These are phyloP conservation scores for Seira ritae DNA, from an alignment of 2,888 invertebrate species.

Conservation along the genomic window DNA sequence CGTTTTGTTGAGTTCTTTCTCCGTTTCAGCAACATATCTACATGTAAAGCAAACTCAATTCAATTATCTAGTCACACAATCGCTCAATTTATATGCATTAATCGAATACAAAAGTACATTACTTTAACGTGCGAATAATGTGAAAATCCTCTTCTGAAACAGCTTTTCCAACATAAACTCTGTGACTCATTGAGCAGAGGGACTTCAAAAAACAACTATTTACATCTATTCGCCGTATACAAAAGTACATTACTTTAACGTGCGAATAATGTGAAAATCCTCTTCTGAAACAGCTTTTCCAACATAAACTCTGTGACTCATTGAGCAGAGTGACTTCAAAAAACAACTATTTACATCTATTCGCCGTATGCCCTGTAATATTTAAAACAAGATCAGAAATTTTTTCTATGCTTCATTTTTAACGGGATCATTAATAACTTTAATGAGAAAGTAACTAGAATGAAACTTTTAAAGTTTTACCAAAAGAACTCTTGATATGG, in stretches of 20 bases:
- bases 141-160: slow-evolving; percentile 28
- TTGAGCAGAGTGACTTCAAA: slow-evolving; percentile 50
- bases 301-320: slow-evolving; percentile 29
- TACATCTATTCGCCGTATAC: slow-evolving; percentile 49
- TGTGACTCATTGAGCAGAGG: slow-evolving; percentile 53
- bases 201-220: slow-evolving; percentile 57
- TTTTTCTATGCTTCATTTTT: too few species aligned
- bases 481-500: slow-evolving; percentile 54
- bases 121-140: slow-evolving; percentile 43
- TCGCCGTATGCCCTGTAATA: slow-evolving; percentile 44
- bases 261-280: slow-evolving; percentile 31
- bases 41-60: slow-evolving; percentile 5
- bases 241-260: slow-evolving; percentile 12
- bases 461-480: too few species aligned
- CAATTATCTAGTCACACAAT: background rate
- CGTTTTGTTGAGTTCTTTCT: slow-evolving; percentile 29
- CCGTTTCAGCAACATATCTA: slow-evolving; percentile 33
- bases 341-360: slow-evolving; percentile 60
- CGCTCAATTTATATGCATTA: background rate
- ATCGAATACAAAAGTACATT: background rate
- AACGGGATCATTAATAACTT: too few species aligned
- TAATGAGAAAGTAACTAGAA: too few species aligned
- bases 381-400: too few species aligned
- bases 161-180: slow-evolving; percentile 17
- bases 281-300: slow-evolving; percentile 29